Percentiles rank a stretch among this genome's conserved stretches.
Conservation (phyloP, 1,140 invertebrate genomes). For the Fopius arisanus region DNA sequence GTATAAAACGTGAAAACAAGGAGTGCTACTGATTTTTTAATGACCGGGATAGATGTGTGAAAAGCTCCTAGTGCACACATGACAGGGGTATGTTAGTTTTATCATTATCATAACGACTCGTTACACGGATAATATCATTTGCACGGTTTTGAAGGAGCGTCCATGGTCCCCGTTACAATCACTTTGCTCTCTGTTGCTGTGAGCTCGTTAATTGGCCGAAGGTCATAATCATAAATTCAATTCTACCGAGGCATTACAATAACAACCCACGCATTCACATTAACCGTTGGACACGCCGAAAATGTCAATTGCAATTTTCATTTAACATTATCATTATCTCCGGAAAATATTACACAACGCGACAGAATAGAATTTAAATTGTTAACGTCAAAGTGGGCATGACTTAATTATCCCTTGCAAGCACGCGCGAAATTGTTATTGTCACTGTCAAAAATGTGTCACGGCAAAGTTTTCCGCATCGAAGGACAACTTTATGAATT, state of each 20-base stretch:
- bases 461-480: too few relatives aligned
- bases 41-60: constrained; percentile 48
- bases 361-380: neutral
- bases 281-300: too few relatives aligned
- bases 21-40: constrained; percentile 44
- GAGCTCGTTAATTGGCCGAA: constrained; percentile 48
- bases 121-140: neutral
- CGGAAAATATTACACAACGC: neutral
- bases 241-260: neutral
- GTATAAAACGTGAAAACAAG: constrained; percentile 17
- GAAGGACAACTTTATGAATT: too few relatives aligned
- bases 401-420: too few relatives aligned
- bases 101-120: neutral
- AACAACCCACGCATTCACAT: neutral
- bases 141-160: neutral
- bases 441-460: too few relatives aligned
- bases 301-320: neutral
- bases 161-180: neutral
- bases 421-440: too few relatives aligned
- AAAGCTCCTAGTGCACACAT: constrained; percentile 5
- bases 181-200: neutral
- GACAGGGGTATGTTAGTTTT: neutral
- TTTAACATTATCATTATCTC: too few relatives aligned
- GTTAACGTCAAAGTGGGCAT: constrained; percentile 7
- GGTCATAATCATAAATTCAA: constrained; percentile 54